Evolutionary conservation across 2,888 invertebrate genomes (phyloP), one percentile per base, ranked within the genome.

Genomic region (Pristionchus japonicus): DNA sequence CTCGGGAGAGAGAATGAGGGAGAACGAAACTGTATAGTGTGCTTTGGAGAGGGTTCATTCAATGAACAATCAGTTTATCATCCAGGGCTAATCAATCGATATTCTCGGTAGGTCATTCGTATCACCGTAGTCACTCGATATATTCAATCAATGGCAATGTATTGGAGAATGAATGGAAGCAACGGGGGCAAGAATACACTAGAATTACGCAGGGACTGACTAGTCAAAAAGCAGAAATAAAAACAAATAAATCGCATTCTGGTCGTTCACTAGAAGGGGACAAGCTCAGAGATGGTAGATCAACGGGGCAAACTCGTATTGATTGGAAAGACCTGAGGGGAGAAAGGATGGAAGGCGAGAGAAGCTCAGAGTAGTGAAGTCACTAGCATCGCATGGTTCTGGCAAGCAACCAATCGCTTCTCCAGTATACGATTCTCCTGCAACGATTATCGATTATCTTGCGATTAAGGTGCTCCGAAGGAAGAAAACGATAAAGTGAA

Each of bases 381-480:
- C 89, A 95, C 95, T 91, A 96, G 93, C 92, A 96, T 95, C 85
- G 96, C 95, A 92, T 95, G 95, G 90, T 96, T 96, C 92, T 96
- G 95, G 93, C 96, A 96, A 40, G 96, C 96, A 67, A 95, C 95
- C 57, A 96, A 95, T 67, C 96, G 94, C 91, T 96, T 96, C 91
- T 95, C 95, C 88, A 96, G 94, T 89, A 96, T 96, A 87, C 94
- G 94, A 64, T 96, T 96, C 92, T 96, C 96, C 86, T 95, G 95
- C 92, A 95, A 95, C 77, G 96, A 94, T 13, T 49, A 49, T 37
- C 27, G 70, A 57, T 37, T 64, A 23, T 74, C 7, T 15, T 15
- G 9, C 1, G 61, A 84, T 84, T 84, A 86, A 43, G 64, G 86
- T 86, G 43, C 6, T 31, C 47, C 20, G 31, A 40, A 37, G 57